Evolutionary conservation across 2,113 vertebrate species (phyloP), one percentile per base, ranked within the genome.

Genomic region (Benitochromis conjunctus): DNA sequence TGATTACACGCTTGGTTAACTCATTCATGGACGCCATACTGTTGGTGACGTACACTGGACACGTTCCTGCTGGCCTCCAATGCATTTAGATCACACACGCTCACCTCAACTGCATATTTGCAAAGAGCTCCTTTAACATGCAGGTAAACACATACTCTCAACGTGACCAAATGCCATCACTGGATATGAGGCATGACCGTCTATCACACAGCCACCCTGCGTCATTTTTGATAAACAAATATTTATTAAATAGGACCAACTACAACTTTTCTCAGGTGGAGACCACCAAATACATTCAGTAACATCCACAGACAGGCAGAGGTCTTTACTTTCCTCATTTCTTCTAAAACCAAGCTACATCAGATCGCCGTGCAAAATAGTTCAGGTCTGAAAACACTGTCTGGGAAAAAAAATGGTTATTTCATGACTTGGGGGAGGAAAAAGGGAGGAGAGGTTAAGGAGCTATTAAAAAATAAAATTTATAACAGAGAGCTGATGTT

Each of bases 1-100:
- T 87, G 84, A 91, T 93, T 92, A 91, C 91, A 91, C 29, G 77
- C 86, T 93, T 53, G 85, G 89, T 94, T 93, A 94, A 92, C 89
- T 87, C 87, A 85, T 89, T 92, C 88, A 87, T 76, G 48, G 85
- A 38, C 83, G 86, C 48, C 58, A 48, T 66, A 86, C 82, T 19
- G 57, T 83, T 71, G 12, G 81, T 85, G 91, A 91, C 19, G 34
- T 55, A 85, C 3, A 18, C 81, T 53, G 85, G 87, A 85, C 16
- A 18, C 58, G 56, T 5, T 2, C 56, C 86, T 74, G 57, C 48
- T 80, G 12, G 9, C 31, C 77, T 69, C 76, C 24, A 16, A 76
- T 1, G 62, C 80, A 79, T 83, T 83, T 86, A 60, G 78, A 54
- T 87, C 21, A 13, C 21, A 36, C 34, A 26, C 36, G 41, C 79